Evolutionary conservation across 2,113 vertebrate genomes (phyloP).

Genomic region (Esox niger): DNA sequence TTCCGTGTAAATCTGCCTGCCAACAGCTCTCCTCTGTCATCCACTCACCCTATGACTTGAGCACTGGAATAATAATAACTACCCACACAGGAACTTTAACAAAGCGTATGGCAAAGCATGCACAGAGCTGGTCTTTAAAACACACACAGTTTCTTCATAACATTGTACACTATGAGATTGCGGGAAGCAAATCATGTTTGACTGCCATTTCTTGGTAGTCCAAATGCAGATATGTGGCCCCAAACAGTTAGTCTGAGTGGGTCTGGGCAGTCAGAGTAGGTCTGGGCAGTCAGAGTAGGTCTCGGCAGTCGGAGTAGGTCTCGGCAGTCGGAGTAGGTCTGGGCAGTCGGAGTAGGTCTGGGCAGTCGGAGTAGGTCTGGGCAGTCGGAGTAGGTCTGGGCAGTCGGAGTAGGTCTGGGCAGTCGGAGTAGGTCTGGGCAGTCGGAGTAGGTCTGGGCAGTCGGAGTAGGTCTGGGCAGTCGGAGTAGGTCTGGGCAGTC

Average conservation of each 20-base stretch:
- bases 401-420: too few relatives aligned
- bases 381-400: neutral
- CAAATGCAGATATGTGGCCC: neutral
- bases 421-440: too few relatives aligned
- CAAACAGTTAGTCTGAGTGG: neutral
- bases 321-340: too few relatives aligned
- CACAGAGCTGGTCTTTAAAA: neutral
- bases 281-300: neutral
- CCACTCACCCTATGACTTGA: conserved; percentile 37
- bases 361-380: too few relatives aligned
- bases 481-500: too few relatives aligned
- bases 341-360: neutral
- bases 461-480: too few relatives aligned
- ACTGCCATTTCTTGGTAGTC: too few relatives aligned
- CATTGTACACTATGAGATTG: neutral
- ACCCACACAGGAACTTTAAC: conserved; percentile 45
- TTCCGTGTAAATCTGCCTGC: conserved; percentile 27
- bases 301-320: too few relatives aligned
- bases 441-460: neutral
- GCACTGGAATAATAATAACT: conserved; percentile 39
- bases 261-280: neutral
- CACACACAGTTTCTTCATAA: neutral
- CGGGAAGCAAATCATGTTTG: too few relatives aligned
- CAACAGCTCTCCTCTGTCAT: conserved; percentile 29
- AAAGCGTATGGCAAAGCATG: conserved; percentile 11